Evolutionary conservation across 2,797 vertebrate species (phyloP).

Genomic region (Gymnopithys bicolor): DNA sequence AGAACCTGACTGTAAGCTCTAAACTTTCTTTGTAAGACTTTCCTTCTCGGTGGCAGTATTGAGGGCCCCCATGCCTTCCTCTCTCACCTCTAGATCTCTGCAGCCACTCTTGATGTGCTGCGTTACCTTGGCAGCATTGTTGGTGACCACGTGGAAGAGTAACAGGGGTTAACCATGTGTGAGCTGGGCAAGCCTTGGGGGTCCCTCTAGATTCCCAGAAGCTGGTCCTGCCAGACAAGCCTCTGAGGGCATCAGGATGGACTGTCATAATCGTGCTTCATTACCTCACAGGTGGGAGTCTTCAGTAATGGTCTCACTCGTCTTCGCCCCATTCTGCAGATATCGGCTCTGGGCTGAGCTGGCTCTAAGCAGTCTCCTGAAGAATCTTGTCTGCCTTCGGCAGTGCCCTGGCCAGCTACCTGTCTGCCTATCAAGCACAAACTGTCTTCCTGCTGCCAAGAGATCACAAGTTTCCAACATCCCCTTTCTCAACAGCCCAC

Average conservation of each 20-base stretch:
- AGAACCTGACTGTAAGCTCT: not conserved
- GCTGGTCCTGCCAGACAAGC: not conserved
- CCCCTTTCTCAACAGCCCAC: no score
- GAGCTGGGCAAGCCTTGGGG: not conserved
- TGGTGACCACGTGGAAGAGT: not conserved
- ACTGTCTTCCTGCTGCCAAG: not conserved
- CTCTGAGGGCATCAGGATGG: not conserved
- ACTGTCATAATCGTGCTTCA: not conserved
- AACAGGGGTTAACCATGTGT: not conserved
- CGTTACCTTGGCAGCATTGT: not conserved
- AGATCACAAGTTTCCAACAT: not conserved
- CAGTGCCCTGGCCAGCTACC: accelerated
- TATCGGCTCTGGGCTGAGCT: not conserved
- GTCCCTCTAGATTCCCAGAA: not conserved
- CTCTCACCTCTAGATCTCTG: not conserved
- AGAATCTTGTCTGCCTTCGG: not conserved
- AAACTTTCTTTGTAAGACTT: not conserved
- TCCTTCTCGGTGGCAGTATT: accelerated
- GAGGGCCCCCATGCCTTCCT: not conserved
- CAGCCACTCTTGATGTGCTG: not conserved
- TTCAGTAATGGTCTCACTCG: not conserved
- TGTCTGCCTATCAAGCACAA: not conserved
- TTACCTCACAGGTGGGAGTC: accelerated
- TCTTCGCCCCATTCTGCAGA: accelerated
- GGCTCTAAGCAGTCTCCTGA: not conserved